Base-by-base conservation (phyloP, 2,113 vertebrate species). In the Cebus imitator region DNA sequence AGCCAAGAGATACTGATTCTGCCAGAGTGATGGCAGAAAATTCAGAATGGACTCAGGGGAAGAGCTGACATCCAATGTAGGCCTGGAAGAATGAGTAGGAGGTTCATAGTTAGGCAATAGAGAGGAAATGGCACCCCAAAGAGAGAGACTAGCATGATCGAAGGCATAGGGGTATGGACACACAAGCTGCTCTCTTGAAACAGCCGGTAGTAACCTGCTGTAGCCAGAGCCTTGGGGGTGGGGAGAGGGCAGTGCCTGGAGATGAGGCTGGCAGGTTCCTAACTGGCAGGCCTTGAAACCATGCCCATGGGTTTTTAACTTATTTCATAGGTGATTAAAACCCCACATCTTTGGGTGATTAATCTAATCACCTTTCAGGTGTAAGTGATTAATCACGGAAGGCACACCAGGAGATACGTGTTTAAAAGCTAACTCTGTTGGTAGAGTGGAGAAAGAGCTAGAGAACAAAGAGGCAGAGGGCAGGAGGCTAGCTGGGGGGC, bases 401-500 rank as follows among this genome's bases (percentile, higher is more conserved):
- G 20, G 64, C 75, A 3, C 32, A 93, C 37, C 79, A 73, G 55
- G 66, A 95, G 64, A 85, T 57, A n/a, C 43, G 27, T 45, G 14
- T 68, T 81, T 80, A 76, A 95, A 97, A 95, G 91, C 70, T 87
- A 92, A 84, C 40, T 70, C 27, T 84, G 18, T 10, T 11, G 52
- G 84, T 14, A 16, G 35, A 72, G 30, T 40, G 16, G 57, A 90
- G 27, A 48, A 91, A 95, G 73, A 48, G 79, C 43, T 68, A 20
- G 66, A 30, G 61, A 87, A 95, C 32, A 40, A 83, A 95, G 57
- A 88, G 9, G 25, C 68, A 92, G 27, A 70, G n/a, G 35, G 30
- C 45, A 1, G 61, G 80, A 90, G 64, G 58, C 37, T 27, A 85
- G 48, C 11, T 76, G 57, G 72, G 94, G 94, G 30, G 58, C 23